Evolutionary conservation across 2,113 vertebrate species (phyloP).

Genomic region (Bubalus kerabau): DNA sequence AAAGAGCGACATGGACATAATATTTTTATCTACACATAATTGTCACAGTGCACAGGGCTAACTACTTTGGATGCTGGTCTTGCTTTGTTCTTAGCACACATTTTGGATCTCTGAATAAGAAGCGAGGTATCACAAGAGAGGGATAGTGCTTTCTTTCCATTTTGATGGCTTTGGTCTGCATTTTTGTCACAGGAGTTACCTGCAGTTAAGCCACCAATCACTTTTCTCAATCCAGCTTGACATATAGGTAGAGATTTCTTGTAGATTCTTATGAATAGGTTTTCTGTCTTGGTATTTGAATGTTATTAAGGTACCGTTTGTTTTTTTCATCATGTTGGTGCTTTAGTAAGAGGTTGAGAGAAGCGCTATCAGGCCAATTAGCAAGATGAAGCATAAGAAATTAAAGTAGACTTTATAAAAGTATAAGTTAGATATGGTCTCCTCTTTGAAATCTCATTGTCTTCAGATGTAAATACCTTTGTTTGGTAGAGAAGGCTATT

Average conservation of each 20-base stretch:
- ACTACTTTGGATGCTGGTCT: not conserved
- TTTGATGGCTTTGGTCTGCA: not conserved
- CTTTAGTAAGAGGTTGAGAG: not conserved
- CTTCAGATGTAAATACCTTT: not conserved
- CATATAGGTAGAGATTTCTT: not conserved
- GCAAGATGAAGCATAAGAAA: not conserved
- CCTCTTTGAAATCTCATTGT: not conserved
- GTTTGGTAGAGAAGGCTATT: not conserved
- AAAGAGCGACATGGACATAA: rapidly evolving
- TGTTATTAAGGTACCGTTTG: not conserved
- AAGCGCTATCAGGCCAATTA: not conserved
- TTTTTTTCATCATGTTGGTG: not conserved
- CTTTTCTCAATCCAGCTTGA: not conserved
- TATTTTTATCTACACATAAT: not conserved
- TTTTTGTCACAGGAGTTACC: not conserved
- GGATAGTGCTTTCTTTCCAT: not conserved
- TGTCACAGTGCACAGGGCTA: not conserved
- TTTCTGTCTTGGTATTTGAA: not conserved
- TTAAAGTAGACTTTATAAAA: not conserved
- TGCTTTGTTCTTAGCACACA: not conserved
- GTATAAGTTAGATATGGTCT: not conserved
- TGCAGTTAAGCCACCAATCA: not conserved
- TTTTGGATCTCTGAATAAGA: not conserved
- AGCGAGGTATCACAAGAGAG: not conserved
- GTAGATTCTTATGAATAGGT: not conserved